phyloP scores from a whole-genome alignment of 1,140 invertebrate genomes.

The Magallana gigas region DNA sequence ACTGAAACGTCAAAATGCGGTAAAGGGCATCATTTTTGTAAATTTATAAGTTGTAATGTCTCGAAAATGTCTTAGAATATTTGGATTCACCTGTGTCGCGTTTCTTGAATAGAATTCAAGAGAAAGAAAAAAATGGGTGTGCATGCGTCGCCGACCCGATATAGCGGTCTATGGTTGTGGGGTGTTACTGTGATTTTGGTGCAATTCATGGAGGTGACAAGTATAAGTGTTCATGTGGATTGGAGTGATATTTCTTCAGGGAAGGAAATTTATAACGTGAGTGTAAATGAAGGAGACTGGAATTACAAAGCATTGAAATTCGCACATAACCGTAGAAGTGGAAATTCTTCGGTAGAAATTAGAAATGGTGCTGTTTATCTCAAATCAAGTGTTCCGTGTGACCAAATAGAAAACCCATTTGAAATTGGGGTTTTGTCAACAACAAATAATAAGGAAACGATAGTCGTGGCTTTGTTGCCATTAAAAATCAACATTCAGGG shows the following conservation, averaged over 20 bases:
- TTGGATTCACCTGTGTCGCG: conserved; percentile 1
- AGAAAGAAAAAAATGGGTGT: conserved; percentile 24
- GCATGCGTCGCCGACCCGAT: conserved; percentile 18
- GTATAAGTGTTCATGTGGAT: neutral
- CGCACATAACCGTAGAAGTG: neutral
- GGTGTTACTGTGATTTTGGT: neutral
- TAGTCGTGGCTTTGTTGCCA: conserved; percentile 22
- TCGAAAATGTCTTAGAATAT: neutral
- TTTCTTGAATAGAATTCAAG: conserved; percentile 34
- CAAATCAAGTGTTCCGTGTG: conserved; percentile 1
- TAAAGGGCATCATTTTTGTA: neutral
- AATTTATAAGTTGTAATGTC: neutral
- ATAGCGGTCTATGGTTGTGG: neutral
- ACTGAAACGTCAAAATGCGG: neutral
- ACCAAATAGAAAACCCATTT: conserved; percentile 1
- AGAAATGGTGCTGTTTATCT: conserved; percentile 24
- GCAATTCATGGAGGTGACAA: neutral
- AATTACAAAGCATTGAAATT: neutral
- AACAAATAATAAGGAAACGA: neutral
- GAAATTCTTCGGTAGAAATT: neutral
- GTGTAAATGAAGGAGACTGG: neutral
- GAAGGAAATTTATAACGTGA: neutral
- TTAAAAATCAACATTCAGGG: conserved; percentile 49
- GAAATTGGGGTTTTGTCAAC: conserved; percentile 2
- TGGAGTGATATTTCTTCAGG: conserved; percentile 9